Evolutionary conservation across 1,140 invertebrate species (phyloP).

Genomic region (Notospermus geniculatus): DNA sequence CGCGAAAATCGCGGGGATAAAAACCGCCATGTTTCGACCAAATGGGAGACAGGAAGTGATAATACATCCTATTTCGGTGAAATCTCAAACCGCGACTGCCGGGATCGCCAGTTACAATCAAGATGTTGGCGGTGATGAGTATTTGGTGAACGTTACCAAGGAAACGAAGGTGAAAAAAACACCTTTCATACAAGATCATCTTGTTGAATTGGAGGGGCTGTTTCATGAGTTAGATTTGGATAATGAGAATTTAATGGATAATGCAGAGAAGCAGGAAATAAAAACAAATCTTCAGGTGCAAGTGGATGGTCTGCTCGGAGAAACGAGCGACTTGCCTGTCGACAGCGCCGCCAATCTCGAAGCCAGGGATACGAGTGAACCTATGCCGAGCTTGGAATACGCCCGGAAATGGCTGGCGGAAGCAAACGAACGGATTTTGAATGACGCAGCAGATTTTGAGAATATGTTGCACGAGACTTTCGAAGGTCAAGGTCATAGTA

Average conservation of each 20-base stretch:
- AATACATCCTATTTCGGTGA: too few species aligned
- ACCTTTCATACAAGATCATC: conserved; percentile 13
- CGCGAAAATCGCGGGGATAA: too few species aligned
- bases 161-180: background rate
- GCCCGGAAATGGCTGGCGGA: conserved; percentile 13
- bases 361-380: background rate
- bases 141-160: background rate
- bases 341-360: background rate
- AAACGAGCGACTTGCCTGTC: background rate
- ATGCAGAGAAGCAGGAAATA: conserved; percentile 7
- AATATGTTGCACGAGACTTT: too few species aligned
- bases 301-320: background rate
- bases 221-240: conserved; percentile 17
- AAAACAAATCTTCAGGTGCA: background rate
- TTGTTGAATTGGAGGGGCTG: conserved; percentile 17
- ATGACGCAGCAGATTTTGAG: background rate
- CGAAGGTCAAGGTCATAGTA: too few species aligned
- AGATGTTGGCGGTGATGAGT: background rate
- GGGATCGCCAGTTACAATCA: too few species aligned
- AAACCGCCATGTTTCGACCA: too few species aligned
- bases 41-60: too few species aligned
- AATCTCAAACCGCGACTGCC: too few species aligned
- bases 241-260: conserved; percentile 10
- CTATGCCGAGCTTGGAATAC: conserved; percentile 15
- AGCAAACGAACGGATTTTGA: conserved; percentile 1